Evolutionary conservation across 1,140 invertebrate genomes (phyloP), one percentile per base, ranked within the genome.

Genomic region (Zophobas morio): DNA sequence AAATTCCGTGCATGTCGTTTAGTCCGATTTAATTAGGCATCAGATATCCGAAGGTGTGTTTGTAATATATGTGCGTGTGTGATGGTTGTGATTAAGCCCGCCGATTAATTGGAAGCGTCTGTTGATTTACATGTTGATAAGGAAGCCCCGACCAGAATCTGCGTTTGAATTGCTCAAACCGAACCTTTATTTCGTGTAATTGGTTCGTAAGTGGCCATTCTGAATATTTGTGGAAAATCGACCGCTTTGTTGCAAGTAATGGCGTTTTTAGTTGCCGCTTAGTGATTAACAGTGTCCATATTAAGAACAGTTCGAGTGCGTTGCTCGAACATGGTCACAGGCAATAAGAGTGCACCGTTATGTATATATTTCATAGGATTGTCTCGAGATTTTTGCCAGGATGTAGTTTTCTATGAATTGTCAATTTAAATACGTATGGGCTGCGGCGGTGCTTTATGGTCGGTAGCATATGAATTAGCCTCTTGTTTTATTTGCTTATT

Each of bases 281-380:
- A 33, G 34, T 60, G 56, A 60, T 60, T 39, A 60, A 60, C 56
- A 60, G 56, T 60, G 1, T 35, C 56, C 56, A 60, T 60, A 60
- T 60, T 36, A 39, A 60, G 56, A 60, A 60, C n/a, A 39, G 34
- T 20, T 36, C n/a, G 33, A 8, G 36, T 36, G 56, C 56, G 36
- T 39, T 60, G 56, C n/a, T 60, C 56, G 34, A 60, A 60, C 56
- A 60, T 60, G 56, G 56, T 60, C 56, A 60, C 56, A 39, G 37
- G 56, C 56, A 60, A 60, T 60, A 60, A 32, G 6, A n/a, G n/a
- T 8, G 56, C 56, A 60, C 56, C 56, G 56, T 60, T 60, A 60
- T 60, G 56, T 60, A 60, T 60, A 60, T 60, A 60, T 60, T 60
- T 60, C 34, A 60, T 39, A 60, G 37, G 34, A 60, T 60, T 60